Conservation (phyloP, 23 tunicate species). For the Halocynthia aurantium region DNA sequence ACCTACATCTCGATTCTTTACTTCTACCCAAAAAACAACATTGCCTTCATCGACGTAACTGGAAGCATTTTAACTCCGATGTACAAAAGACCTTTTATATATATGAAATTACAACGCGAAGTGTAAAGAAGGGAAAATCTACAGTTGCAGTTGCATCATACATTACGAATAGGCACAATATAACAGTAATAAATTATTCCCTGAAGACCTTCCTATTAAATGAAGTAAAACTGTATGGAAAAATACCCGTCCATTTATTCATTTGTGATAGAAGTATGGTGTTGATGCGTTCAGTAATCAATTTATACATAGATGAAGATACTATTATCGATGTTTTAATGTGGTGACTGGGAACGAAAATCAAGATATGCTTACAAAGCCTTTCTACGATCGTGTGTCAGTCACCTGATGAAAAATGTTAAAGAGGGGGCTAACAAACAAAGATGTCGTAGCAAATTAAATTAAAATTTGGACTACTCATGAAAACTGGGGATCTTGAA, state of each 20-base stretch:
- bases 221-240: conserved; percentile 4
- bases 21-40: too few species aligned
- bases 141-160: conserved; percentile 1
- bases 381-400: background rate
- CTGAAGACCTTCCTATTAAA: background rate
- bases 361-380: background rate
- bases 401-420: conserved; percentile 12
- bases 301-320: background rate
- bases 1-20: too few species aligned
- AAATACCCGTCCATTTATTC: background rate
- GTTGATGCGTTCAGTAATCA: background rate
- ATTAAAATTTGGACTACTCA: too few species aligned
- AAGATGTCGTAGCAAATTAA: too few species aligned
- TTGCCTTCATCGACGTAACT: background rate
- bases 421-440: background rate
- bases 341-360: conserved; percentile 7
- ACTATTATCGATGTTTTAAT: background rate
- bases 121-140: conserved; percentile 5
- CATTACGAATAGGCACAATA: conserved; percentile 1
- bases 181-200: background rate
- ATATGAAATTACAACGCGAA: conserved; percentile 8
- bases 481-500: too few species aligned
- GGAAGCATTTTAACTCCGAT: conserved; percentile 1
- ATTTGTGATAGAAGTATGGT: conserved; percentile 20
- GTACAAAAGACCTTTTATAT: background rate